Base-by-base conservation (phyloP, 2,888 invertebrate species). In the Geotrupes spiniger region DNA sequence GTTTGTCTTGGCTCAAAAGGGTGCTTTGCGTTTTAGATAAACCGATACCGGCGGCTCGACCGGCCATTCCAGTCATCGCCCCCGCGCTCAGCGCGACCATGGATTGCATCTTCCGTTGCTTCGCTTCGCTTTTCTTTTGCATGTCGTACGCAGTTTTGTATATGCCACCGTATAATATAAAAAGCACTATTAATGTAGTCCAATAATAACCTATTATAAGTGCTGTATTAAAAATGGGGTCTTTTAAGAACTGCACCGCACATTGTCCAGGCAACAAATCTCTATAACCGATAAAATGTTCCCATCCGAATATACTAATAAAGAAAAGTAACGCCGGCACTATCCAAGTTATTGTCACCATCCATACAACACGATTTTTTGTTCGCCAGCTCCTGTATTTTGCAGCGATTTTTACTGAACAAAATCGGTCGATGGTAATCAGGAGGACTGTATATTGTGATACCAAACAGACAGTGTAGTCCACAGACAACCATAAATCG, bases 401-500 rank as follows among this genome's bases (percentile, higher is more conserved):
- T 9, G 99, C 95, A 2, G 99, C 97, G 59, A 97, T 96, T 78
- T 95, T 97, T 4, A 99, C 98, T 21, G 97, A 97, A 74, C 98
- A 98, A 74, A 94, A 99, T 60, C 99, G 83, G 74, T 99, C 99
- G 54, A 98, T 92, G 21, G 99, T 99, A 66, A 99, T 99, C 53
- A 98, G 82, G 47, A 99, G 82, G 10, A 99, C 99, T 0, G 99
- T 99, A 74, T 99, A 99, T 73, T 99, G 98, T 5, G 98, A 99
- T 17, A 97, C 97, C 39, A 99, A 81, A 69, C 99, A 99, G 21
- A 98, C 98, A 12, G 98, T 98, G 76, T 99, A 99, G 76, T 99
- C 99, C 41, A 97, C 91, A 1, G 97, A 95, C 4, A 99, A 81
- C 99, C 99, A 99, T 44, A 99, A 81, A 74, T 99, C 98, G 71